Evolutionary conservation across 2,113 vertebrate species (phyloP).

Genomic region (Corydoras maculifer): DNA sequence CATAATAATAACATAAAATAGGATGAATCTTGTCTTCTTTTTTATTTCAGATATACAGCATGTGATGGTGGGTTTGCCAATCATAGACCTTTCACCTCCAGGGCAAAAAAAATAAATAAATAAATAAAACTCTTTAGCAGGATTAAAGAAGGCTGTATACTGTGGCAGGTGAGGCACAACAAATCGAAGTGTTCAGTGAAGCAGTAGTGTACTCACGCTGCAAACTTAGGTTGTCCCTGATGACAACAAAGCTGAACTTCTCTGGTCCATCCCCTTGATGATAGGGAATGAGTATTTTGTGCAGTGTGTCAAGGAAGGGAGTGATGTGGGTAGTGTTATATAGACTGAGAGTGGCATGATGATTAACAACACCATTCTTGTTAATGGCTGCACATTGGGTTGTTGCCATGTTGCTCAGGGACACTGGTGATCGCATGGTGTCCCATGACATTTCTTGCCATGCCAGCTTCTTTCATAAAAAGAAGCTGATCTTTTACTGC

Average conservation of each 20-base stretch:
- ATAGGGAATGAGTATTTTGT: background rate
- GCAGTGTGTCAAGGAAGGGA: background rate
- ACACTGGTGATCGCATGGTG: background rate
- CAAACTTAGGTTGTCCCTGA: background rate
- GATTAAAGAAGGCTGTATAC: background rate
- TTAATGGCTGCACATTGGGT: background rate
- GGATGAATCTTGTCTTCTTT: too few relatives aligned
- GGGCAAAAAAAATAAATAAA: too few relatives aligned
- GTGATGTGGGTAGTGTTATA: background rate
- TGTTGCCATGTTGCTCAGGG: background rate
- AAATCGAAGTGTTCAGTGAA: background rate
- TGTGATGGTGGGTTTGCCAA: too few relatives aligned
- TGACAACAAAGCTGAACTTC: background rate
- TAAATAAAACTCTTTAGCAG: background rate
- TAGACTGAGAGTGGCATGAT: background rate
- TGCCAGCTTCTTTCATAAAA: too few relatives aligned
- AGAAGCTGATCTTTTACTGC: too few relatives aligned
- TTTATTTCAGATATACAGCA: too few relatives aligned
- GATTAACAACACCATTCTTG: background rate
- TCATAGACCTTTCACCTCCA: too few relatives aligned
- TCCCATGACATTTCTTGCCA: background rate
- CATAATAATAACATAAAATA: too few relatives aligned
- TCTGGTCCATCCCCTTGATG: background rate
- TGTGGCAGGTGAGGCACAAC: background rate
- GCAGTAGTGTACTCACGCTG: background rate